A percentile compares a stretch with the other conserved stretches of the same genome.
Conservation (phyloP, 2,888 invertebrate species). For the Eupithecia subumbrata region DNA sequence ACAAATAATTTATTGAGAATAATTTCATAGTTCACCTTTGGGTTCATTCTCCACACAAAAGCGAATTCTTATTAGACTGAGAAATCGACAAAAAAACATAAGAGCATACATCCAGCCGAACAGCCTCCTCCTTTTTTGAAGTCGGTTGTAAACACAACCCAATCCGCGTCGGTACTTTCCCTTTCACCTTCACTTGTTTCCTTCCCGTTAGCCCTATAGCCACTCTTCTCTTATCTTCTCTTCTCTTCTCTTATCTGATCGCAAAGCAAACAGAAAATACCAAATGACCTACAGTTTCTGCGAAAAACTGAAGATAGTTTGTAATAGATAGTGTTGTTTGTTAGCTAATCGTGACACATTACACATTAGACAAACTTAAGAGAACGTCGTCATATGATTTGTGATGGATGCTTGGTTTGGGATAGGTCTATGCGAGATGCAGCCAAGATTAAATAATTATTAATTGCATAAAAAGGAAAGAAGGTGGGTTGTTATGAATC, state of each 20-base stretch:
- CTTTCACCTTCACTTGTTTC: too few species aligned
- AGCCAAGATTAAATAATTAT: slow-evolving; percentile 31
- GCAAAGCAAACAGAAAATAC: slow-evolving; percentile 7
- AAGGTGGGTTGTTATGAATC: not conserved
- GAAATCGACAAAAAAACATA: too few species aligned
- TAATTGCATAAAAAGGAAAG: not conserved
- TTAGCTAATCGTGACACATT: slow-evolving; percentile 47
- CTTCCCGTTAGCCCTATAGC: too few species aligned
- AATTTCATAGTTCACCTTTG: too few species aligned
- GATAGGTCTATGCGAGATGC: slow-evolving; percentile 49
- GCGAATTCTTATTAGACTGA: too few species aligned
- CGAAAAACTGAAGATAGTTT: slow-evolving; percentile 36
- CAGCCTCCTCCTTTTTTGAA: too few species aligned
- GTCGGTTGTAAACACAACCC: too few species aligned
- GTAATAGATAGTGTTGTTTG: slow-evolving; percentile 48
- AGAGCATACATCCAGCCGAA: too few species aligned
- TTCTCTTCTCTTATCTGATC: slow-evolving; percentile 7
- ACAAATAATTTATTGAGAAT: too few species aligned
- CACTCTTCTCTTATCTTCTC: too few species aligned
- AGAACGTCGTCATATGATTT: slow-evolving; percentile 60
- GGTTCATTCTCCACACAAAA: too few species aligned
- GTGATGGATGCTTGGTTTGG: slow-evolving; percentile 67
- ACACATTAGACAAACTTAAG: slow-evolving; percentile 51
- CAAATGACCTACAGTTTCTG: not conserved
- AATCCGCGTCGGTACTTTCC: too few species aligned